Conservation (phyloP, 2,888 invertebrate genomes). For the Lepidonotus clava region DNA sequence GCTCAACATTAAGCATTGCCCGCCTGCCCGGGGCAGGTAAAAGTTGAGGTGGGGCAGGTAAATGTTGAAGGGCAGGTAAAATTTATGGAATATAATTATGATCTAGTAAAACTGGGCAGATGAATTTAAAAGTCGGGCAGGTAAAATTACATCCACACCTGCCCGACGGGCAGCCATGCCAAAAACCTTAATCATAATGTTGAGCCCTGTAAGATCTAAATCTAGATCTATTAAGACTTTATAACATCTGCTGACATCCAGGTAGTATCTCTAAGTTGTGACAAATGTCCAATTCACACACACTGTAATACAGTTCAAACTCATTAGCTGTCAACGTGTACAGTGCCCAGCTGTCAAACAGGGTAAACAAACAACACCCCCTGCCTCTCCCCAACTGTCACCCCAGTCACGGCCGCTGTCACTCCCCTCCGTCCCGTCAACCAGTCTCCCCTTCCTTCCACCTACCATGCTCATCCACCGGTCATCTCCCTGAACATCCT, state of each 20-base stretch:
- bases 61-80: too few relatives aligned
- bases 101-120: too few relatives aligned
- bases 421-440: neutral
- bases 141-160: too few relatives aligned
- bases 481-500: slow-evolving; percentile 91
- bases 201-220: neutral
- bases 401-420: neutral
- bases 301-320: neutral
- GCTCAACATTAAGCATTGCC: too few relatives aligned
- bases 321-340: neutral
- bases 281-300: neutral
- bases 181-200: too few relatives aligned
- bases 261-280: neutral
- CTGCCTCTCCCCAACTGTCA: neutral
- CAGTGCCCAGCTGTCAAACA: neutral
- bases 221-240: neutral
- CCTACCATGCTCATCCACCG: slow-evolving; percentile 90
- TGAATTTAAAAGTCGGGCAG: too few relatives aligned
- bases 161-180: too few relatives aligned
- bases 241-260: neutral
- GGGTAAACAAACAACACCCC: neutral
- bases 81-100: too few relatives aligned
- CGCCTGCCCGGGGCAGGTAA: too few relatives aligned
- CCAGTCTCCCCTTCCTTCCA: neutral
- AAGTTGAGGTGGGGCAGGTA: too few relatives aligned